Percentiles rank a stretch among this genome's conserved stretches.
Evolutionary conservation across 2,888 invertebrate genomes (phyloP).

Genomic region (Arrhopalites spinosus): DNA sequence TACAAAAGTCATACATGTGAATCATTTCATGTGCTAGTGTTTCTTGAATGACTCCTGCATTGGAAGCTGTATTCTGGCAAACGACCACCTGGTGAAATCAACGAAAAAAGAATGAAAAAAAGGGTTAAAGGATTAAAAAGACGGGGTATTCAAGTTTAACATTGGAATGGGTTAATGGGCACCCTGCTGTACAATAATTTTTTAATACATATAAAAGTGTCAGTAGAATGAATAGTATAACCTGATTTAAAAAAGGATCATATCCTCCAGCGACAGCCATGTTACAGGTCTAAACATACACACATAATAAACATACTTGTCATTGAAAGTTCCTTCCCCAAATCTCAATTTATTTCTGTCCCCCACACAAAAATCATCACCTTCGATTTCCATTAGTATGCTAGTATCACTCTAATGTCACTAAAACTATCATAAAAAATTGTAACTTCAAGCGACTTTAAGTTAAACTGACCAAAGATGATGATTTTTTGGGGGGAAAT

Average conservation of each 20-base stretch:
- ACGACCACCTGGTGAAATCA: conserved; percentile 73
- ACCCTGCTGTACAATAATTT: neutral
- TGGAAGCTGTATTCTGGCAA: conserved; percentile 81
- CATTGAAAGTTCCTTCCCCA: neutral
- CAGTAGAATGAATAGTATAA: conserved; percentile 54
- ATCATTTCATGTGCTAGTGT: conserved; percentile 91
- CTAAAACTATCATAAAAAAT: too few species aligned
- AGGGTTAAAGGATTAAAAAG: neutral
- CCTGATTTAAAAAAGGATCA: conserved; percentile 81
- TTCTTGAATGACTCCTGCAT: conserved; percentile 73
- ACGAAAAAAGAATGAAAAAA: neutral
- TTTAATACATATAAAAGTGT: neutral
- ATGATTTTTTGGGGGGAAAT: too few species aligned
- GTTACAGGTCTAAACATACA: conserved; percentile 69
- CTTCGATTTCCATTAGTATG: too few species aligned
- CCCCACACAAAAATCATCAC: too few species aligned
- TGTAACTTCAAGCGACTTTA: too few species aligned
- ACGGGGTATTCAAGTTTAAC: neutral
- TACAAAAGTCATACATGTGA: conserved; percentile 95
- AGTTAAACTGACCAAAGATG: too few species aligned
- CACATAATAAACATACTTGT: neutral
- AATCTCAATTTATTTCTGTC: neutral
- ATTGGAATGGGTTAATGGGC: too few species aligned
- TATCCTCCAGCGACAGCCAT: conserved; percentile 86
- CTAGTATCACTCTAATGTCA: too few species aligned